Base-by-base conservation (phyloP, 2,113 vertebrate genomes). In the Sisor rabdophorus region DNA sequence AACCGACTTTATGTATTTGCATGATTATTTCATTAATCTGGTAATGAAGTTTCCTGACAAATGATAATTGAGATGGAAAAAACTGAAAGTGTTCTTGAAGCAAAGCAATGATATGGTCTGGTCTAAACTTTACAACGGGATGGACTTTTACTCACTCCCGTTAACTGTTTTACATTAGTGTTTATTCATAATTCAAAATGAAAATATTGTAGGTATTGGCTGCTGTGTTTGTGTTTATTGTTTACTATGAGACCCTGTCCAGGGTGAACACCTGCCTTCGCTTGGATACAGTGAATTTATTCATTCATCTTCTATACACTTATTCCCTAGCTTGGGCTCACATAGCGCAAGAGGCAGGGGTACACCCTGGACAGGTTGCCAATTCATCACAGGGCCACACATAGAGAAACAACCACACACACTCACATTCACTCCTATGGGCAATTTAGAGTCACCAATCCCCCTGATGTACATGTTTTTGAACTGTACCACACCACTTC, bases 11-110 rank as follows among this genome's bases (percentile, higher is more conserved):
- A 22, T 26, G 8, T 19, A 26, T 28, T 44, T 5, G 11, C n/a
- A 48, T 52, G 19, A 4, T 79, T 13, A 71, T 17, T 71, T 28
- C 13, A 11, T 67, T 71, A 24, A 53, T n/a, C 61, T 50, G 59
- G 32, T 68, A 22, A 36, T 69, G 63, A 44, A 53, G 73, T 11
- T 44, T 60, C 48, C 61, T 73, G 48, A n/a, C 48, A 59, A 13
- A 61, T 72, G 76, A 76, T 77, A 73, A 44, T 20, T 63, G 11
- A 12, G 52, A 47, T 36, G 24, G 40, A 15, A 53, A 61, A 55
- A 20, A 15, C 40, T 44, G 16, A 24, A 71, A 22, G 22, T 71
- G 60, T 61, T 54, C 72, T 60, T 53, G 48, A 61, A 79, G 53
- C 67, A 12, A 19, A 60, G 20, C 71, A 60, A 73, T 36, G 32